phyloP scores from a whole-genome alignment of 2,888 invertebrate species.

The Corbicula japonica region DNA sequence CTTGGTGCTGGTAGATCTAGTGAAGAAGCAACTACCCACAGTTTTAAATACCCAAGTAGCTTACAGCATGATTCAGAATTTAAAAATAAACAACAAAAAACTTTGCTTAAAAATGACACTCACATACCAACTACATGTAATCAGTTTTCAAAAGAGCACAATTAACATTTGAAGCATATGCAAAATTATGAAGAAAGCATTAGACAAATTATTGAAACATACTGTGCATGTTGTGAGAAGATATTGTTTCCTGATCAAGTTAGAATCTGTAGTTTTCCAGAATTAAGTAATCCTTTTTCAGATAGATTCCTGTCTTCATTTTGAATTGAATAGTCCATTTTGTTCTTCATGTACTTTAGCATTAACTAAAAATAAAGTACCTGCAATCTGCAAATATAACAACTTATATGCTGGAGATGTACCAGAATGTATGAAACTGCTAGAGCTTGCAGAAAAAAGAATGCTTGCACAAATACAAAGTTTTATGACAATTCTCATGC shows the following conservation, averaged over 20 bases:
- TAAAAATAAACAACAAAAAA: no score
- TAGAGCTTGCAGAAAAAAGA: slow-evolving; percentile 35
- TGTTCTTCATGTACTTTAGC: neutral
- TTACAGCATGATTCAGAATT: no score
- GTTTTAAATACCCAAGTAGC: no score
- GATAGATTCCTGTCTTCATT: neutral
- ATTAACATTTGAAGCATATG: no score
- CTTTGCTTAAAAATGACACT: no score
- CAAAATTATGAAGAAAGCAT: no score
- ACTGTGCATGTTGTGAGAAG: slow-evolving; percentile 25
- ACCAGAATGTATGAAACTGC: slow-evolving; percentile 31
- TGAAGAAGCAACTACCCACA: no score
- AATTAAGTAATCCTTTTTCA: neutral
- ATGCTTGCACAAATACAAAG: slow-evolving; percentile 41
- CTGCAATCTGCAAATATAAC: slow-evolving; percentile 30
- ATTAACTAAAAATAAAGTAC: neutral
- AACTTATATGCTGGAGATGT: slow-evolving; percentile 40
- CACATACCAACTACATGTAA: no score
- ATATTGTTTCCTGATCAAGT: slow-evolving; percentile 22
- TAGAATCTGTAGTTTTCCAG: neutral
- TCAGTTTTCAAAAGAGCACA: no score
- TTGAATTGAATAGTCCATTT: slow-evolving; percentile 11
- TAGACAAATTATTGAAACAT: neutral
- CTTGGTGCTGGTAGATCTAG: no score
- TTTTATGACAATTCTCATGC: slow-evolving; percentile 45